Conservation (phyloP, 2,113 vertebrate genomes). For the Mobula hypostoma region DNA sequence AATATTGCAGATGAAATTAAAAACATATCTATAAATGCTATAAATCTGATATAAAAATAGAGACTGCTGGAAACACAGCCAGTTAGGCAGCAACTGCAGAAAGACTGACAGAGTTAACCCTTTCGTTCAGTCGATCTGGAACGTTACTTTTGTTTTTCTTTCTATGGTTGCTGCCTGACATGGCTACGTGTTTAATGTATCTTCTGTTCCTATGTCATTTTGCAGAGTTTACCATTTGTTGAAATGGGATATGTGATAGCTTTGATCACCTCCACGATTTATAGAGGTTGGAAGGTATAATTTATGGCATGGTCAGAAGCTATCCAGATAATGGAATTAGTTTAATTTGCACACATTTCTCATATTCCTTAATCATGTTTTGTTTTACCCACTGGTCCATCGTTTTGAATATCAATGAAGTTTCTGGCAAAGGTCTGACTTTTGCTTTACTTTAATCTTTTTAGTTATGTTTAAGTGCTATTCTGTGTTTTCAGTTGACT, state of each 20-base stretch:
- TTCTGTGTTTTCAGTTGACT: too few relatives aligned
- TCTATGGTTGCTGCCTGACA: too few relatives aligned
- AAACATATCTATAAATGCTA: too few relatives aligned
- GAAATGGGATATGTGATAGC: neutral
- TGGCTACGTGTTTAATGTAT: too few relatives aligned
- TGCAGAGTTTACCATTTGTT: neutral
- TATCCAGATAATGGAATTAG: neutral
- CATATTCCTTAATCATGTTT: neutral
- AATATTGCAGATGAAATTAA: too few relatives aligned
- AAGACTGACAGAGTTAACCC: too few relatives aligned
- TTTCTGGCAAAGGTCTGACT: neutral
- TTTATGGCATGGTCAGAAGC: neutral
- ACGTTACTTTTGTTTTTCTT: too few relatives aligned
- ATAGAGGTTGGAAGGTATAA: neutral
- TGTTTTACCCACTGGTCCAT: neutral
- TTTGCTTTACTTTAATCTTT: neutral
- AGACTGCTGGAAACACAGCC: too few relatives aligned
- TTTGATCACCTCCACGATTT: neutral
- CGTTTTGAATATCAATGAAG: neutral
- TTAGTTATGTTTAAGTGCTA: too few relatives aligned
- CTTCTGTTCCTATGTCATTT: neutral
- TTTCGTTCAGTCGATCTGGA: too few relatives aligned
- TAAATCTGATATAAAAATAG: too few relatives aligned
- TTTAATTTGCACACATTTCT: neutral
- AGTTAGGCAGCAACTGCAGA: too few relatives aligned